Evolutionary conservation across 2,113 vertebrate genomes (phyloP), one percentile per base, ranked within the genome.

Genomic region (Prietella phreatophila): DNA sequence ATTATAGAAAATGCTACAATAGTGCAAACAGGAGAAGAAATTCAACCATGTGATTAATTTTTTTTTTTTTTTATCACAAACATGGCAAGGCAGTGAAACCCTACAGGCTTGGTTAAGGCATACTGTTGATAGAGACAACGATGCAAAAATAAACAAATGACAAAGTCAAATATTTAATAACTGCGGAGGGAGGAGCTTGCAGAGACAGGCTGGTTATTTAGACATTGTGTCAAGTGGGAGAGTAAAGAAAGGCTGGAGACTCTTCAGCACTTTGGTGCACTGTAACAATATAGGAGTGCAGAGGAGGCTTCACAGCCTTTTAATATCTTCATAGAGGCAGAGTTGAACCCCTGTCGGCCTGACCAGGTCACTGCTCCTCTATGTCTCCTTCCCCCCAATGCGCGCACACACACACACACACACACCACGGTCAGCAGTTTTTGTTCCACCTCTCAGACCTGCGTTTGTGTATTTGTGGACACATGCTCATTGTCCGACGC

Each of bases 251-350:
- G 71, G 65, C 20, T 27, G 0, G 36, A 83, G n/a, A 20, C 10
- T 86, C 63, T 83, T 87, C 80, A 71, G 86, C 90, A 88, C 86
- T 88, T 85, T 76, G 79, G 55, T 84, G 42, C 83, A 33, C 73
- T 84, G 88, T 84, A 86, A 89, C 76, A 89, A 86, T 82, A 83
- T 82, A 67, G 2, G 53, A 86, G 82, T 78, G 56, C 22, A 53
- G 55, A 53, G 69, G 20, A 42, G 63, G 83, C 86, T 89, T 86
- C 88, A 86, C 86, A 88, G 83, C 82, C 90, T 86, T 91, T 89
- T 82, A 89, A 89, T 89, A 86, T 86, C 81, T 65, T 78, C 88
- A 86, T 75, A 84, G 81, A 88, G 86, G 73, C 80, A 83, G 22
- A 69, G 86, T 82, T 83, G 86, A 89, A 89, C 88, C 86, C 90